Conservation (phyloP, 2,113 vertebrate genomes). For the Limnothrissa miodon region DNA sequence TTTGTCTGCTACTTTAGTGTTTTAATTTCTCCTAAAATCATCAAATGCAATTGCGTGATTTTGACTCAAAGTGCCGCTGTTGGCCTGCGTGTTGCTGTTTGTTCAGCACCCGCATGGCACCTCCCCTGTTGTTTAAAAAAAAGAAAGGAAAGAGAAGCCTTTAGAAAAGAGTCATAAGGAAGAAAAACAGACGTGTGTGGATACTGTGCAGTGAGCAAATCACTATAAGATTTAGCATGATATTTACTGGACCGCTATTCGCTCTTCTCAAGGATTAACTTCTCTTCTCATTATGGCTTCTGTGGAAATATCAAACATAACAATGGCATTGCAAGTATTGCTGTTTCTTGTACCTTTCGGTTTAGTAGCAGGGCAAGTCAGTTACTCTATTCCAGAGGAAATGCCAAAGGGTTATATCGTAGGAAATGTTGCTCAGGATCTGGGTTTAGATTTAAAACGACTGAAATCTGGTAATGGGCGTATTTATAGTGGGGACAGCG, state of each 20-base stretch:
- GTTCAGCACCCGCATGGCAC: not conserved
- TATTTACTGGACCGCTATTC: no score
- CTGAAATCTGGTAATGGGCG: constrained; percentile 41
- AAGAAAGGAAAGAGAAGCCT: not conserved
- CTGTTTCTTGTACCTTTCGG: not conserved
- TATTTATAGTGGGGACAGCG: constrained; percentile 43
- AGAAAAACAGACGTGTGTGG: not conserved
- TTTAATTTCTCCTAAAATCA: not conserved
- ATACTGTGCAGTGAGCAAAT: not conserved
- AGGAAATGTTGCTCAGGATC: constrained; percentile 50
- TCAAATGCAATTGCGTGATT: constrained; percentile 14
- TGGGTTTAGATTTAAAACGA: constrained; percentile 45
- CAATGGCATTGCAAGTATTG: not conserved
- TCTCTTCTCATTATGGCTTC: not conserved
- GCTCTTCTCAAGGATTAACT: not conserved
- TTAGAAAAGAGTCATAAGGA: not conserved
- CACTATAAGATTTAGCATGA: no score
- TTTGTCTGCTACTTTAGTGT: not conserved
- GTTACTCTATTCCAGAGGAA: constrained; percentile 50
- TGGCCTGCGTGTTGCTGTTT: constrained; percentile 61
- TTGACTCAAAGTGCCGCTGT: constrained; percentile 80
- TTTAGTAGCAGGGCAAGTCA: constrained; percentile 36
- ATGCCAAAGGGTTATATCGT: constrained; percentile 46
- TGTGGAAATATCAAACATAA: not conserved
- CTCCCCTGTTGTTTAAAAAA: not conserved